These are phyloP conservation scores for Lineus longissimus DNA, from an alignment of 1,140 invertebrate genomes.

Conservation along the genomic window DNA sequence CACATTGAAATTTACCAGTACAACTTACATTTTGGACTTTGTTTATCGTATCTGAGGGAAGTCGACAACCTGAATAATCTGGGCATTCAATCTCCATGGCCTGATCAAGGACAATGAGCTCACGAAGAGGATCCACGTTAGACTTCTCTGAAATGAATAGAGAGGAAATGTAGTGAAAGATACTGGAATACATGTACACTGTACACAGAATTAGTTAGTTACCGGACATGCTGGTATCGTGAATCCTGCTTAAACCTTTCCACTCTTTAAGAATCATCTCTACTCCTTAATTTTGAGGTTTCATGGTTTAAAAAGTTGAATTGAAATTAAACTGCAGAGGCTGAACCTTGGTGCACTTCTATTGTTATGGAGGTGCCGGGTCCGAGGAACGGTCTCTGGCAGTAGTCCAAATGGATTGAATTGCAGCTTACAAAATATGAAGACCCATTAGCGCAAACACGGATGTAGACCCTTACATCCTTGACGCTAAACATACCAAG, in stretches of 20 bases:
- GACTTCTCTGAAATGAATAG: not conserved
- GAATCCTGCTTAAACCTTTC: not conserved
- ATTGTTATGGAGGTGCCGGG: too few species aligned
- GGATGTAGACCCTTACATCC: not conserved
- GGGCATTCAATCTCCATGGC: not conserved
- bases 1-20: too few species aligned
- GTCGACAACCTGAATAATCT: not conserved
- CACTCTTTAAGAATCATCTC: not conserved
- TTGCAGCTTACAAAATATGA: not conserved
- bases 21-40: not conserved
- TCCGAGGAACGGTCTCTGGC: too few species aligned
- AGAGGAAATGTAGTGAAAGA: not conserved
- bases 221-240: not conserved
- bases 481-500: not conserved
- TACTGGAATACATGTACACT: not conserved
- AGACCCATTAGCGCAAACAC: not conserved
- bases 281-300: not conserved
- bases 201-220: not conserved
- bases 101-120: not conserved
- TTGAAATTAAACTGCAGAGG: not conserved
- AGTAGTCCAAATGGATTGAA: too few species aligned
- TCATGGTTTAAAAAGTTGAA: not conserved
- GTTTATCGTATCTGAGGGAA: not conserved
- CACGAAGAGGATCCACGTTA: not conserved
- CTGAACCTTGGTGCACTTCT: too few species aligned